These are phyloP conservation scores for Neotragus moschatus DNA, from an alignment of 2,113 vertebrate species.

Conservation along the genomic window DNA sequence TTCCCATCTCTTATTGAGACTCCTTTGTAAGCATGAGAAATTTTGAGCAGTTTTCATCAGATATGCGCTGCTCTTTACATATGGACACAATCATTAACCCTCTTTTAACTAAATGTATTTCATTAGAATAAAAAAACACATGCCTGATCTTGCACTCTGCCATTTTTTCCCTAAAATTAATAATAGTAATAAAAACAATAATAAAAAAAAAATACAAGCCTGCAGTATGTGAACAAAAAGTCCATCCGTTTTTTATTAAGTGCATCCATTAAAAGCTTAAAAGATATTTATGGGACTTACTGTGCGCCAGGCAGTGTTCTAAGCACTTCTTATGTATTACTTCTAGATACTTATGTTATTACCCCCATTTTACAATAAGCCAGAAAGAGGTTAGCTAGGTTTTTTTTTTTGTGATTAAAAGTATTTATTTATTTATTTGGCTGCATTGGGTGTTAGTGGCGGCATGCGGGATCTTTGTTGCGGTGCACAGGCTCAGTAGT, in stretches of 20 bases:
- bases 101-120: neutral
- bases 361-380: neutral
- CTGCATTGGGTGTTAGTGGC: neutral
- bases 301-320: neutral
- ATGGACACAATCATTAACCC: neutral
- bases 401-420: neutral
- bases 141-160: neutral
- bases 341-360: neutral
- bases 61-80: neutral
- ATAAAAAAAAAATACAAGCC: neutral
- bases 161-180: neutral
- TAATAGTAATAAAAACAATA: neutral
- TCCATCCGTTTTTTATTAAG: neutral
- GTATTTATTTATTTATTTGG: neutral
- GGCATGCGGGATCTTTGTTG: neutral
- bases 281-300: neutral
- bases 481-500: neutral
- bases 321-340: neutral
- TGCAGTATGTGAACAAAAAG: neutral
- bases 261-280: neutral
- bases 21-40: neutral
- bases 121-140: neutral
- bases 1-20: neutral
- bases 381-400: neutral
- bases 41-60: neutral